A percentile compares a stretch with the other conserved stretches of the same genome.
These are phyloP conservation scores for Hestina assimilis DNA, from an alignment of 1,140 invertebrate genomes.

Conservation along the genomic window DNA sequence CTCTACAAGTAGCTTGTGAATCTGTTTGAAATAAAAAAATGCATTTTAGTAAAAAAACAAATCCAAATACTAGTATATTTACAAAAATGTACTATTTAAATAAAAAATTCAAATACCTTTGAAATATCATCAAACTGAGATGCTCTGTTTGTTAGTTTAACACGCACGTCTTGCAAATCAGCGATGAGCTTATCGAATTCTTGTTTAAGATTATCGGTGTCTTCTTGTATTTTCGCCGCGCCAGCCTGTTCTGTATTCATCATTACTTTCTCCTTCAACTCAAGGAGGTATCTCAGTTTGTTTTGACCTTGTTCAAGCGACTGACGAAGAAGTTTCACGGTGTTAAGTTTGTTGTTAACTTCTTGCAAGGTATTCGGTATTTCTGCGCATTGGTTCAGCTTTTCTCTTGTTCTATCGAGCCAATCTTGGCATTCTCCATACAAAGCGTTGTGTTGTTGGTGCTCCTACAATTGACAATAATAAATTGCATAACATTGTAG, in stretches of 20 bases:
- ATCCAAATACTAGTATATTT: neutral
- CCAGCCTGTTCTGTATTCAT: slow-evolving; percentile 94
- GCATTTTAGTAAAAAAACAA: slow-evolving; percentile 18
- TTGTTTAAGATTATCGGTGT: slow-evolving; percentile 90
- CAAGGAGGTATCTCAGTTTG: slow-evolving; percentile 92
- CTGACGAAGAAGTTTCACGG: slow-evolving; percentile 89
- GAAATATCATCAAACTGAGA: slow-evolving; percentile 90
- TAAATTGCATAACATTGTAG: too few species aligned
- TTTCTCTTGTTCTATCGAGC: slow-evolving; percentile 92
- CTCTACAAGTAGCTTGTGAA: slow-evolving; percentile 86
- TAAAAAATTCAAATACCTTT: slow-evolving; percentile 77
- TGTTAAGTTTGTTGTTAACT: slow-evolving; percentile 90
- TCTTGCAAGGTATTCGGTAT: slow-evolving; percentile 88
- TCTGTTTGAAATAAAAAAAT: slow-evolving; percentile 41
- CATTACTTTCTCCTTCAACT: slow-evolving; percentile 94
- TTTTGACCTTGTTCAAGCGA: slow-evolving; percentile 94
- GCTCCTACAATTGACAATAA: slow-evolving; percentile 79
- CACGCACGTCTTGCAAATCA: slow-evolving; percentile 88
- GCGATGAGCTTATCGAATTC: slow-evolving; percentile 92
- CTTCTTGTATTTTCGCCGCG: slow-evolving; percentile 91
- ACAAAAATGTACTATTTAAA: neutral
- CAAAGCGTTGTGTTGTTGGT: slow-evolving; percentile 92
- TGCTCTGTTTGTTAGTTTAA: slow-evolving; percentile 84
- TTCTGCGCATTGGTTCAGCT: slow-evolving; percentile 86
- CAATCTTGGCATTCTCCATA: slow-evolving; percentile 95